A percentile compares a stretch with the other conserved stretches of the same genome.
Evolutionary conservation across 1,140 invertebrate genomes (phyloP).

Genomic region (Leptinotarsa texana): DNA sequence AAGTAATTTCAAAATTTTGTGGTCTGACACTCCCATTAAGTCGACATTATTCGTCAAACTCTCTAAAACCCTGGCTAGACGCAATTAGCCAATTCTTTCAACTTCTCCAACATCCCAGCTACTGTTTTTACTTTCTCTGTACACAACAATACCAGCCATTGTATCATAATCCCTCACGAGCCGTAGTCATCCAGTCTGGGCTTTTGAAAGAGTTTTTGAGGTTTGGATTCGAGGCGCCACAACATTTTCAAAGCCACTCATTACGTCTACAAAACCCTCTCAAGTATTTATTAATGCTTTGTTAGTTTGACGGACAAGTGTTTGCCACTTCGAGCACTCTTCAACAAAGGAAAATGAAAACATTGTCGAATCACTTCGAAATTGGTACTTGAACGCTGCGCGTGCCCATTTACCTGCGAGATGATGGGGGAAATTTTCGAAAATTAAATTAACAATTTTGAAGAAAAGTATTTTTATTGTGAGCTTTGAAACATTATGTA

Average conservation of each 20-base stretch:
- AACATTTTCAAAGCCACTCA: not conserved
- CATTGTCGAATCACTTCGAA: slow-evolving; percentile 5
- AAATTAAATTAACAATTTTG: too few species aligned
- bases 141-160: slow-evolving; percentile 7
- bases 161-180: slow-evolving; percentile 7
- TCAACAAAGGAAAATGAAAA: slow-evolving; percentile 16
- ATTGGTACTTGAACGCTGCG: slow-evolving; percentile 10
- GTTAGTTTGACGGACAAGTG: slow-evolving; percentile 13
- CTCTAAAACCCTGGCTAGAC: too few species aligned
- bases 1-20: not conserved
- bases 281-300: slow-evolving; percentile 13
- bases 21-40: not conserved
- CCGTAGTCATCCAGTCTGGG: not conserved
- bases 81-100: not conserved
- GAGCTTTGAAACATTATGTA: too few species aligned
- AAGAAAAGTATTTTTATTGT: too few species aligned
- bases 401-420: not conserved
- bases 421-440: not conserved
- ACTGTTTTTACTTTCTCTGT: not conserved
- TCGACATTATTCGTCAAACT: not conserved
- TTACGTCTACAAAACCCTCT: slow-evolving; percentile 14
- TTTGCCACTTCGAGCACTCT: slow-evolving; percentile 13
- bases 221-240: slow-evolving; percentile 1
- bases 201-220: slow-evolving; percentile 5
- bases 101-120: not conserved